phyloP scores from a whole-genome alignment of 2,797 vertebrate species.

The Morelia viridis region DNA sequence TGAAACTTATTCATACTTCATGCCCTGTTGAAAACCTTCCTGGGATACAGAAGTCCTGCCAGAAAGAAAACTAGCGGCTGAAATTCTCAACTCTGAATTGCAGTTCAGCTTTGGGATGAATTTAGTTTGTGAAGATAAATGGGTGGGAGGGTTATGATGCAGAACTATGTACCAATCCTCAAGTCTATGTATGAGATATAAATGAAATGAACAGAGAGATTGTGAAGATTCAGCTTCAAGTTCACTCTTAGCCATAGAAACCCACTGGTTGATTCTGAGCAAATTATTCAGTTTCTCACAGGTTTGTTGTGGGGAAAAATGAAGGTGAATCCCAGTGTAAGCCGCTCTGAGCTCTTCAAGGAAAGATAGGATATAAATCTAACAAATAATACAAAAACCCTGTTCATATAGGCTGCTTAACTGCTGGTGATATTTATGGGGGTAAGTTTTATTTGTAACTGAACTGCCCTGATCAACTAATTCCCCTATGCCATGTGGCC shows the following conservation, averaged over 20 bases:
- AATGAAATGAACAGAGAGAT: neutral
- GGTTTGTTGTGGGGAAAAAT: neutral
- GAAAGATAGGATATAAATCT: neutral
- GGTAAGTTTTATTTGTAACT: neutral
- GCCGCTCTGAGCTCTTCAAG: no score
- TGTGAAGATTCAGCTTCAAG: neutral
- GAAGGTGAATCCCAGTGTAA: neutral
- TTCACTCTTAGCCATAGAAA: neutral
- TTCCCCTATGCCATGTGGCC: neutral
- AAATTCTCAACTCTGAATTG: neutral
- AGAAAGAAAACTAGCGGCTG: neutral
- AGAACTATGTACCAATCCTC: neutral
- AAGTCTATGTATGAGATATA: neutral
- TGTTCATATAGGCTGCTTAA: neutral
- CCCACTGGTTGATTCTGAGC: neutral
- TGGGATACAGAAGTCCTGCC: neutral
- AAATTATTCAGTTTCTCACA: neutral
- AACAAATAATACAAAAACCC: neutral
- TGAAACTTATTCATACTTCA: neutral
- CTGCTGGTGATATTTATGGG: neutral
- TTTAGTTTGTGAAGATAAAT: neutral
- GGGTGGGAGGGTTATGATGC: neutral
- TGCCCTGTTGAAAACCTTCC: neutral
- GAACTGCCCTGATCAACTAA: neutral
- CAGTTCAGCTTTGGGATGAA: neutral